These are phyloP conservation scores for Patella depressa DNA, from an alignment of 2,888 invertebrate genomes.

Conservation along the genomic window DNA sequence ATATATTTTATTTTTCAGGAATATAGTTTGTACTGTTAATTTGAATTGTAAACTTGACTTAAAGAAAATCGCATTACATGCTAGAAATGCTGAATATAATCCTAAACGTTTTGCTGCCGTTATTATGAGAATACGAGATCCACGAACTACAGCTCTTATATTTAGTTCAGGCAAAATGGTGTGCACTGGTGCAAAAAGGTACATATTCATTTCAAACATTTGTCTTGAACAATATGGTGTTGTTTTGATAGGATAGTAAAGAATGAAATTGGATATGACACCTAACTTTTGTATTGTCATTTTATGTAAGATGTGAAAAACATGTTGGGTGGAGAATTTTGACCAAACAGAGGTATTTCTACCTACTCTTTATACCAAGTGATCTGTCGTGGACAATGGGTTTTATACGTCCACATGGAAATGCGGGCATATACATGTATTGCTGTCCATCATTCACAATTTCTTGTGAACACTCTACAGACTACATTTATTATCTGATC, in stretches of 20 bases:
- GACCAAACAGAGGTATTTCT: no score
- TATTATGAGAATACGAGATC: conserved; percentile 92
- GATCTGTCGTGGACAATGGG: no score
- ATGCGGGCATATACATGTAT: no score
- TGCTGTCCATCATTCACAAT: no score
- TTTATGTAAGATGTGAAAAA: not conserved
- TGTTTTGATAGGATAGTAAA: no score
- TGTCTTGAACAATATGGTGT: not conserved
- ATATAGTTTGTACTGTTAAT: conserved; percentile 98
- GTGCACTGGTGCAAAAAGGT: conserved; percentile 86
- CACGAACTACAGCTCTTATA: conserved; percentile 84
- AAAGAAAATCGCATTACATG: conserved; percentile 96
- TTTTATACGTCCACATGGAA: no score
- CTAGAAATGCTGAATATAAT: conserved; percentile 98
- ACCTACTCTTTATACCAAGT: no score
- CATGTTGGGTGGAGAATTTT: no score
- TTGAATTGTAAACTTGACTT: conserved; percentile 92
- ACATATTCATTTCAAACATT: conserved; percentile 1
- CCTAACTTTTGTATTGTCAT: not conserved
- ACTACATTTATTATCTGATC: no score
- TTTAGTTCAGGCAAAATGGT: conserved; percentile 91
- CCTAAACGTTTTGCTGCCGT: conserved; percentile 99
- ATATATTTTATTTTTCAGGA: conserved; percentile 76
- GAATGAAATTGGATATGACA: no score
- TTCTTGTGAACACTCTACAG: no score